A percentile compares a stretch with the other conserved stretches of the same genome.
Conservation (phyloP, 2,797 vertebrate species). For the Urosaurus nigricauda region DNA sequence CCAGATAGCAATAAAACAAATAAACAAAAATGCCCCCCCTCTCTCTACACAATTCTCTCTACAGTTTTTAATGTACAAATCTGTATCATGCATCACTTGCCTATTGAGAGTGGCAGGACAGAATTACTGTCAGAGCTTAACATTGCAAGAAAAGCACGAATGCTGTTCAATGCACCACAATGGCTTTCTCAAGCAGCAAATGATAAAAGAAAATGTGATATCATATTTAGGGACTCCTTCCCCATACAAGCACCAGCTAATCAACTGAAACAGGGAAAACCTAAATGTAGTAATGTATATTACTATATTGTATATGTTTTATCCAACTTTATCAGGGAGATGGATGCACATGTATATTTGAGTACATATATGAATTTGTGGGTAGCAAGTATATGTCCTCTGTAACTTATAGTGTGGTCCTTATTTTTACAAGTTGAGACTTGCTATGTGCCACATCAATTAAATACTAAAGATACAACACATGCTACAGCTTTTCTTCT, state of each 20-base stretch:
- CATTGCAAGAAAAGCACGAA: background rate
- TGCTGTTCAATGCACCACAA: background rate
- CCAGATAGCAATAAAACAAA: no score
- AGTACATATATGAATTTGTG: background rate
- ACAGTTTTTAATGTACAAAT: background rate
- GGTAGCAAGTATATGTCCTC: background rate
- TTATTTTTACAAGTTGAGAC: background rate
- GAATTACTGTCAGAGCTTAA: background rate
- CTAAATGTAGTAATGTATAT: background rate
- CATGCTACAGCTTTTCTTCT: slow-evolving; percentile 59
- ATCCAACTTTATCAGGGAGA: background rate
- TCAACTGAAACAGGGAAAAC: background rate
- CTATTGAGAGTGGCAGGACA: background rate
- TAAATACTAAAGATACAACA: slow-evolving; percentile 50
- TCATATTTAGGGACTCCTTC: background rate
- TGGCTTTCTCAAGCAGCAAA: background rate
- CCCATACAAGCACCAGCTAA: background rate
- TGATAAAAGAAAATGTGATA: background rate
- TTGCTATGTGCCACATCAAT: background rate
- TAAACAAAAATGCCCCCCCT: background rate
- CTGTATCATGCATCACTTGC: background rate
- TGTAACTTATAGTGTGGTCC: background rate
- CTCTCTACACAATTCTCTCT: background rate
- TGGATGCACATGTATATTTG: background rate
- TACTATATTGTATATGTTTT: background rate